phyloP scores from a whole-genome alignment of 2,888 invertebrate species.

The Drosophila robusta region DNA sequence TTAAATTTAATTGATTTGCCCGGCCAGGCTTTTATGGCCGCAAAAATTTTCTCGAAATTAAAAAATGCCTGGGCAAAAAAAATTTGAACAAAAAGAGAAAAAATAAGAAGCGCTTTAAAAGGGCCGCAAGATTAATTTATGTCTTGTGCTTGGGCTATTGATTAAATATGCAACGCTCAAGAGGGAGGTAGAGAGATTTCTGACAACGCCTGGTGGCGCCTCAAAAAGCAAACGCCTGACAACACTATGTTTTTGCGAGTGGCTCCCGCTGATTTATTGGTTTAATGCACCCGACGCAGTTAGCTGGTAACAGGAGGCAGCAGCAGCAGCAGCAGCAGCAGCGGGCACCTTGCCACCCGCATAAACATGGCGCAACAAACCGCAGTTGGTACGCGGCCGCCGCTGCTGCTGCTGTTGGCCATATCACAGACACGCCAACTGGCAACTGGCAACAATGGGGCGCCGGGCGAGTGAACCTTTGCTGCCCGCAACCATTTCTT shows the following conservation, averaged over 20 bases:
- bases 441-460: conserved; percentile 51
- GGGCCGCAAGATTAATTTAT: conserved; percentile 66
- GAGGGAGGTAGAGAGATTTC: conserved; percentile 6
- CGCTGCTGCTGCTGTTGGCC: conserved; percentile 38
- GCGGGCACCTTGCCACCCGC: conserved; percentile 63
- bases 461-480: conserved; percentile 54
- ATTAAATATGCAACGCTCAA: conserved; percentile 67
- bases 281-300: conserved; percentile 70
- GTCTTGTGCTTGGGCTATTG: conserved; percentile 63
- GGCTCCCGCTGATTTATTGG: conserved; percentile 75
- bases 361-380: conserved; percentile 76
- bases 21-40: conserved; percentile 66
- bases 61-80: conserved; percentile 52
- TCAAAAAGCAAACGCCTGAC: conserved; percentile 63
- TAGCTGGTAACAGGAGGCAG: conserved; percentile 13
- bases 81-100: background rate
- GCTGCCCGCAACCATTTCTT: conserved; percentile 75
- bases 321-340: conserved; percentile 24
- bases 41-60: conserved; percentile 70
- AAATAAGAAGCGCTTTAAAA: conserved; percentile 64
- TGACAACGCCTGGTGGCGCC: conserved; percentile 45
- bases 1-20: conserved; percentile 80
- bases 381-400: conserved; percentile 52
- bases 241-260: conserved; percentile 67
- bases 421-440: conserved; percentile 44